Evolutionary conservation across 2,797 vertebrate genomes (phyloP).

Genomic region (Gephyroberyx darwinii): DNA sequence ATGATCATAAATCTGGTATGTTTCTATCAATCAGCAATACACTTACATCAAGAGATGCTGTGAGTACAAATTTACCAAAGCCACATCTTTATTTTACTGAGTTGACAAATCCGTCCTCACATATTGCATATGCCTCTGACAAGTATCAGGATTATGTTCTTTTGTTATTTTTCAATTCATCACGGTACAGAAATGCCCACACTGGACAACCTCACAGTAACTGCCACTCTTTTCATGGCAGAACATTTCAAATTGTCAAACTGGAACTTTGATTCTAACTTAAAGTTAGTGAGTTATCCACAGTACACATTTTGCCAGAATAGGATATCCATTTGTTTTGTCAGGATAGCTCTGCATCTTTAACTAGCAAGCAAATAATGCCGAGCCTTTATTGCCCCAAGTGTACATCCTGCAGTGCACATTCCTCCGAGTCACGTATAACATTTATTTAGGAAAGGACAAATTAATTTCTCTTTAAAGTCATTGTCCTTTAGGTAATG

Average conservation of each 20-base stretch:
- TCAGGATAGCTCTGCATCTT: not conserved
- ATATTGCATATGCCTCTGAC: not conserved
- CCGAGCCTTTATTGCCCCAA: not conserved
- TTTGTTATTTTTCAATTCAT: not conserved
- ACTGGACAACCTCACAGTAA: not conserved
- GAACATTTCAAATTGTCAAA: not conserved
- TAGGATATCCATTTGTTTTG: conserved; percentile 13
- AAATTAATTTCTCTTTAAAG: conserved; percentile 40
- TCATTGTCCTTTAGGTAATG: conserved; percentile 72
- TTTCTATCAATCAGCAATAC: conserved; percentile 1
- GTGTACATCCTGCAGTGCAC: not conserved
- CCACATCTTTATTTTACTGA: not conserved
- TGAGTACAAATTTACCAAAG: not conserved
- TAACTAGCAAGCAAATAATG: conserved; percentile 6
- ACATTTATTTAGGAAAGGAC: conserved; percentile 51
- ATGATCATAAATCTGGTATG: conserved; percentile 9
- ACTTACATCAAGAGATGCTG: not conserved
- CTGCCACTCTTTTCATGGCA: not conserved
- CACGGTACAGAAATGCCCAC: not conserved
- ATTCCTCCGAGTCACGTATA: conserved; percentile 26
- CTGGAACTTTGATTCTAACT: not conserved
- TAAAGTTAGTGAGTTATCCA: conserved; percentile 1
- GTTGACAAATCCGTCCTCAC: not conserved
- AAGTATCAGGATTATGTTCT: not conserved
- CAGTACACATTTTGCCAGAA: not conserved